Conservation (phyloP, 2,797 vertebrate genomes). For the Scleropages formosus region DNA sequence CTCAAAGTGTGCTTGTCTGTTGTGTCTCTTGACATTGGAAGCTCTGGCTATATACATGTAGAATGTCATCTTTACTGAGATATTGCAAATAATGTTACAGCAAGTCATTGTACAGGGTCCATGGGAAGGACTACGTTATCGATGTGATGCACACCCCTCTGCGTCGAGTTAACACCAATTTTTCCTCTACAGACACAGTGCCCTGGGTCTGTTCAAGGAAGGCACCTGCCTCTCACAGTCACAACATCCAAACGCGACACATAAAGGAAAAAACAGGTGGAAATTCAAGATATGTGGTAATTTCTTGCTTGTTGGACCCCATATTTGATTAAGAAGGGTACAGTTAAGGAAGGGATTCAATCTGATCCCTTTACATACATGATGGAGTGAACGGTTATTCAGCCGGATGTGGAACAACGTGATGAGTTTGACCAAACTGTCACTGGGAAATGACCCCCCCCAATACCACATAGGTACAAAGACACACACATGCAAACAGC, state of each 20-base stretch:
- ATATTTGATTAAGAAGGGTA: conserved; percentile 15
- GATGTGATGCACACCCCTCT: too few relatives aligned
- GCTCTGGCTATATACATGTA: neutral
- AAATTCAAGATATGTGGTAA: conserved; percentile 16
- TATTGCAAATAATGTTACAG: too few relatives aligned
- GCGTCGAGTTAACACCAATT: too few relatives aligned
- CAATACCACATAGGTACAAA: neutral
- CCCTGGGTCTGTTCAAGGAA: neutral
- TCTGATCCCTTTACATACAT: conserved; percentile 11
- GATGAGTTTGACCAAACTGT: too few relatives aligned
- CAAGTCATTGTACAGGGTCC: too few relatives aligned
- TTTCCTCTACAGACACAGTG: too few relatives aligned
- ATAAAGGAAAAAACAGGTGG: conserved; percentile 14
- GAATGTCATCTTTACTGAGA: too few relatives aligned
- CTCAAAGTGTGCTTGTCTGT: neutral
- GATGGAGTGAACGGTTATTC: neutral
- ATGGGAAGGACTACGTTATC: too few relatives aligned
- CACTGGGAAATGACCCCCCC: neutral
- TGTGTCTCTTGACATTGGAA: neutral
- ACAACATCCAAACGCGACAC: neutral
- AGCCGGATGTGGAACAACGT: neutral
- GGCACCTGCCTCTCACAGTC: neutral
- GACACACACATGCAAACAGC: neutral
- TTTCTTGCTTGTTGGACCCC: conserved; percentile 5
- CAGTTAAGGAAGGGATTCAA: conserved; percentile 4